Evolutionary conservation across 2,113 vertebrate genomes (phyloP).

Genomic region (Pongo abelii): DNA sequence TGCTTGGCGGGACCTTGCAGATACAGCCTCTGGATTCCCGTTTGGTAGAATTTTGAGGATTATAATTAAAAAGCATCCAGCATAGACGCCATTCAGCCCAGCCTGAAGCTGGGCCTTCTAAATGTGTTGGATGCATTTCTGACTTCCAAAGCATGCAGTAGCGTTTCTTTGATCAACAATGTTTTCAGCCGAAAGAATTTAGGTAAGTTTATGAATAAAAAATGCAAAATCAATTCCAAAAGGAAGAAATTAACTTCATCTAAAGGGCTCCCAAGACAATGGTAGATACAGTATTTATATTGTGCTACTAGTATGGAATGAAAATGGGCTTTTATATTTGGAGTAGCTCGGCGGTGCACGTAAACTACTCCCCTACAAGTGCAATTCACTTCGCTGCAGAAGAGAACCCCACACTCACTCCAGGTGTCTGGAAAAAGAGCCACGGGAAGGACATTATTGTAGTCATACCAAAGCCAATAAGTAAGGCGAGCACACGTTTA

Average conservation of each 20-base stretch:
- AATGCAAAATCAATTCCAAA: neutral
- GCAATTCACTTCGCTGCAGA: no score
- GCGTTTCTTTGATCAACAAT: neutral
- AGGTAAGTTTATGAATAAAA: neutral
- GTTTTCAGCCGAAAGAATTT: neutral
- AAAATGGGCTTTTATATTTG: neutral
- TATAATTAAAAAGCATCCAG: neutral
- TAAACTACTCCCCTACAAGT: neutral
- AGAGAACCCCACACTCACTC: neutral
- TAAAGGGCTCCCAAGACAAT: neutral
- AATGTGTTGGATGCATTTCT: neutral
- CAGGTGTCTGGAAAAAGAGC: neutral
- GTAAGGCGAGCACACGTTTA: accelerated
- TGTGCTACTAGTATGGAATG: neutral
- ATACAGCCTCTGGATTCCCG: neutral
- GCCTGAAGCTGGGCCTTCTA: neutral
- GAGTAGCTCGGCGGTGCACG: neutral
- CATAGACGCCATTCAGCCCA: neutral
- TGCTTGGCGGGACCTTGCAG: conserved; percentile 15
- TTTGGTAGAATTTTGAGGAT: neutral
- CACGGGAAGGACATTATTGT: neutral
- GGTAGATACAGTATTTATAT: neutral
- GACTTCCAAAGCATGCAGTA: neutral
- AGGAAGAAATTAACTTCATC: neutral
- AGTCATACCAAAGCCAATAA: neutral